Evolutionary conservation across 1,140 invertebrate genomes (phyloP), one percentile per base, ranked within the genome.

Genomic region (Vollenhovia emeryi): DNA sequence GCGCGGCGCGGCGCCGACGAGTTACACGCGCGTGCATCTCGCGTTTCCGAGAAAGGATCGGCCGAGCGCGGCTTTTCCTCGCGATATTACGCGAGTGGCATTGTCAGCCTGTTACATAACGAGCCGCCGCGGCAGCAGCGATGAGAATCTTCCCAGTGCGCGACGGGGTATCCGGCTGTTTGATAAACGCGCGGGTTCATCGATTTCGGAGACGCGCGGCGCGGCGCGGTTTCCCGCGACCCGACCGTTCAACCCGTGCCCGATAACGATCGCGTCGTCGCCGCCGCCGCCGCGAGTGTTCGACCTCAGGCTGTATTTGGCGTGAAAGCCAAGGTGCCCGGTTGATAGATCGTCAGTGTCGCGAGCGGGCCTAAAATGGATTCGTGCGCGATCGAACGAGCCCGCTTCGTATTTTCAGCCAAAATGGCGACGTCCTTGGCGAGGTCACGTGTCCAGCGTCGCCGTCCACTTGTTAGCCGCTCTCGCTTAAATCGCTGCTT

Each of bases 391-490:
- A 24, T 50, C 60, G 80, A 84, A 59, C 71, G 64, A 62, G 60
- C 90, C 78, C 76, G 86, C 73, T 84, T 75, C 60, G 84, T 69
- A 75, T 88, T 86, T 89, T 88, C 84, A 91, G 87, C 89, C 85
- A 91, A 93, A 91, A 92, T 93, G 93, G 91, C 91, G 87, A 90
- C 92, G 93, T 93, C 93, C 93, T 94, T 94, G 93, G 45, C 18
- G 91, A 92, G 93, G 92, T 93, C 93, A 94, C 93, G 93, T 93
- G 92, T 90, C 57, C 74, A 18, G 48, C 82, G 60, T 75, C 59
- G 30, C 9, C 18, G 30, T 33, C 60, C n/a, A n/a, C n/a, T n/a
- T n/a, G n/a, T n/a, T n/a, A n/a, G n/a, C n/a, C 33, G 62, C n/a
- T 40, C 62, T 21, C 62, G 62, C 62, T 43, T 69, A 64, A 62